Percentiles rank a stretch among this genome's conserved stretches.
phyloP scores from a whole-genome alignment of 2,888 invertebrate species.

The Girardia tigrina region DNA sequence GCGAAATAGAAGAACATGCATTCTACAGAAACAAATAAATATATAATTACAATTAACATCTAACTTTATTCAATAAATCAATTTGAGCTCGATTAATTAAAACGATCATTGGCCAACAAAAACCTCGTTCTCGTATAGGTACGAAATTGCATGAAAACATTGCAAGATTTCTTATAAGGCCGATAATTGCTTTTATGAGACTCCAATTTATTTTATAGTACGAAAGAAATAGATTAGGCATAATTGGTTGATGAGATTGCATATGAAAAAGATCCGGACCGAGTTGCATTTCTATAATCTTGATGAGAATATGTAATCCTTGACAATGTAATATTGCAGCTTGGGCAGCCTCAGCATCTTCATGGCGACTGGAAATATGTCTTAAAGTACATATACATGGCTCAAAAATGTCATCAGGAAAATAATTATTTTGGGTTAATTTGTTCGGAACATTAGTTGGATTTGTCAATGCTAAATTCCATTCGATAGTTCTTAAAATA shows the following conservation, averaged over 20 bases:
- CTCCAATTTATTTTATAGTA: slow-evolving; percentile 59
- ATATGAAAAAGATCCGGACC: slow-evolving; percentile 2
- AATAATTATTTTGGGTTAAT: slow-evolving; percentile 4
- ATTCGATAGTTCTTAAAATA: slow-evolving; percentile 51
- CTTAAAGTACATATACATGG: slow-evolving; percentile 70
- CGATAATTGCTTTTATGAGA: slow-evolving; percentile 88
- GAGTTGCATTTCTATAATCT: slow-evolving; percentile 28
- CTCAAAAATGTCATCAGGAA: slow-evolving; percentile 36
- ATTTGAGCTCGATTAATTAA: slow-evolving; percentile 29
- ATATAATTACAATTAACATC: not conserved
- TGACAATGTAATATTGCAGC: slow-evolving; percentile 65
- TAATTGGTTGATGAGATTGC: not conserved
- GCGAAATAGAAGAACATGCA: slow-evolving; percentile 16
- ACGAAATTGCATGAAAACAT: slow-evolving; percentile 86
- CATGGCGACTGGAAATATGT: slow-evolving; percentile 87
- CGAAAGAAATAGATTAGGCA: not conserved
- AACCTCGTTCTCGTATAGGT: slow-evolving; percentile 75
- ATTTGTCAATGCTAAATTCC: slow-evolving; percentile 10
- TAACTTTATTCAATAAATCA: slow-evolving; percentile 17
- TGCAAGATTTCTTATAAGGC: slow-evolving; percentile 87
- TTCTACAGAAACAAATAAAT: not conserved
- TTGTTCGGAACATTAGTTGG: not conserved
- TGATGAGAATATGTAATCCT: slow-evolving; percentile 31
- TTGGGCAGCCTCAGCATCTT: slow-evolving; percentile 89
- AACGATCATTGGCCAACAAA: slow-evolving; percentile 30